A percentile compares a stretch with the other conserved stretches of the same genome.
Conservation (phyloP, 2,113 vertebrate species). For the Cromileptes altivelis region DNA sequence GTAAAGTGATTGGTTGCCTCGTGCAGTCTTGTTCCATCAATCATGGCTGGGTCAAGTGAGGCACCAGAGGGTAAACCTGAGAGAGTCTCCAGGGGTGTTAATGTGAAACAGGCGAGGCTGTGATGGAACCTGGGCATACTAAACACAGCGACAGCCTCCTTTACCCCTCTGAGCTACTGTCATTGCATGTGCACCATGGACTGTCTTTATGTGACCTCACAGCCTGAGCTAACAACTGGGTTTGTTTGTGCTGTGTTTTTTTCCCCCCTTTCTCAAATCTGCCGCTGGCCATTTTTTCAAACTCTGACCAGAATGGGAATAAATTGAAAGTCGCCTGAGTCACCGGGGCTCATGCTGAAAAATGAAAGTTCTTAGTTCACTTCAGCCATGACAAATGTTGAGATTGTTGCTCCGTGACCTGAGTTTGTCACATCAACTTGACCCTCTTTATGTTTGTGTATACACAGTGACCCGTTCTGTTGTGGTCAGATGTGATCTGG, state of each 20-base stretch:
- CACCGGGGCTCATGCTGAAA: background rate
- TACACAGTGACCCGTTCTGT: background rate
- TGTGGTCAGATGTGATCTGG: conserved; percentile 17
- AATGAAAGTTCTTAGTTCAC: conserved; percentile 13
- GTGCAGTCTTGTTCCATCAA: conserved; percentile 46
- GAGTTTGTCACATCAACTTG: conserved; percentile 24
- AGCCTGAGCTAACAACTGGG: conserved; percentile 48
- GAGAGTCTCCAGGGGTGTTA: conserved; percentile 43
- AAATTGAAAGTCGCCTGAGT: conserved; percentile 16
- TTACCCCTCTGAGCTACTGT: conserved; percentile 26
- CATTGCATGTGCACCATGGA: conserved; percentile 11
- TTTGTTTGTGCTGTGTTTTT: conserved; percentile 13
- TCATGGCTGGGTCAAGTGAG: conserved; percentile 61
- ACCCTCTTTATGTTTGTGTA: conserved; percentile 41
- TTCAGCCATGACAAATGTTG: conserved; percentile 42
- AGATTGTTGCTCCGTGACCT: conserved; percentile 27
- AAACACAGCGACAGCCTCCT: conserved; percentile 31
- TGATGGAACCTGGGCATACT: conserved; percentile 36
- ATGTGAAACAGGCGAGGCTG: conserved; percentile 35
- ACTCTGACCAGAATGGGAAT: background rate
- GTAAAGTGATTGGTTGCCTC: conserved; percentile 50
- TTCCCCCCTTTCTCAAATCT: background rate
- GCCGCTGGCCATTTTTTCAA: conserved; percentile 13
- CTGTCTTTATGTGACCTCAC: conserved; percentile 47
- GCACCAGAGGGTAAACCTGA: conserved; percentile 37